Base-by-base conservation (phyloP, 1,140 invertebrate species). In the Apis dorsata region DNA sequence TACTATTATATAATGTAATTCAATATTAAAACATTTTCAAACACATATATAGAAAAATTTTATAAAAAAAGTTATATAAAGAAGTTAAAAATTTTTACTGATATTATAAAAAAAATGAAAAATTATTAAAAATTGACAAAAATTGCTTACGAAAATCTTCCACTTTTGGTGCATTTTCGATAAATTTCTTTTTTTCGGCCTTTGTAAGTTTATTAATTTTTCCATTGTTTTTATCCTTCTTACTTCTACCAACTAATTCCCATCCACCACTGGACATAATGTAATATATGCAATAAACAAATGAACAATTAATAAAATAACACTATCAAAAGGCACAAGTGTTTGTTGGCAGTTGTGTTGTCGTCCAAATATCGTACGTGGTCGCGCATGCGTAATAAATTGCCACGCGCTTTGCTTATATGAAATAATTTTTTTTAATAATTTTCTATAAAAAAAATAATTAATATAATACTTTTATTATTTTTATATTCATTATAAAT, bases 231-330 rank as follows among this genome's bases (percentile, higher is more conserved):
- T 96, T 96, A 66, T 96, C 95, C 85, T 96, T 97, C 86, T 96
- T 96, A 77, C 94, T 96, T 90, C 96, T 97, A 63, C 95, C 95
- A 81, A 97, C 97, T 88, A 97, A 95, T 96, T 97, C 96, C 97
- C 97, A 97, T 91, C 96, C 96, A 83, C 95, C 95, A 17, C 94
- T 89, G 59, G 95, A 95, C 96, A 96, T 97, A 59, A 19, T 21
- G 60, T 4, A 57, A 79, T 49, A 75, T 68, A 77, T 55, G 71
- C 28, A 62, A 53, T 53, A 79, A 63, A 85, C 60, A 86, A 80
- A 65, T 60, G 12, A 11, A 44, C 66, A 65, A 21, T 28, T 53
- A 79, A 77, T 60, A 77, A 44, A 44, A 80, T 65, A 34, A 34
- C 34, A 68, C 76, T 76, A 69, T 60, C 28, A 55, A 57, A 86